phyloP scores from a whole-genome alignment of 2,888 invertebrate species.

The Tetranychus piercei region DNA sequence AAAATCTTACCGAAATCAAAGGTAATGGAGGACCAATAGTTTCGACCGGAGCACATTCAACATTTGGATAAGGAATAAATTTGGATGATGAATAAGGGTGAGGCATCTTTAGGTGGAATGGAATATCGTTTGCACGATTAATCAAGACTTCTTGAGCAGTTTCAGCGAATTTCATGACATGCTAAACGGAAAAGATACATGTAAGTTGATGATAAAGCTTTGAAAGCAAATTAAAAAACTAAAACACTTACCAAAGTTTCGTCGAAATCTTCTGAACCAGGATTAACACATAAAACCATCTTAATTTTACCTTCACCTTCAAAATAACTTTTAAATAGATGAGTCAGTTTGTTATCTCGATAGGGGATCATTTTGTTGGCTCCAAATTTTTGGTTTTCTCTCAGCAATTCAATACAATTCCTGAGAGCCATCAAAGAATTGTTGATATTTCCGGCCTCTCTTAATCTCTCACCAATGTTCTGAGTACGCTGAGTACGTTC shows the following conservation, averaged over 20 bases:
- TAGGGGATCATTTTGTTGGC: constrained; percentile 70
- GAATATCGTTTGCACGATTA: constrained; percentile 10
- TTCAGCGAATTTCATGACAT: constrained; percentile 64
- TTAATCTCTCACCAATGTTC: constrained; percentile 53
- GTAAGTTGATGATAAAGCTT: neutral
- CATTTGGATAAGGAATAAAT: neutral
- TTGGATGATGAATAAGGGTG: neutral
- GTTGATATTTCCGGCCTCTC: constrained; percentile 70
- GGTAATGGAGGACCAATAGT: constrained; percentile 4
- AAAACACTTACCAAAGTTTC: constrained; percentile 55
- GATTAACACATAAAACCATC: constrained; percentile 94
- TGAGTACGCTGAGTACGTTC: constrained; percentile 80
- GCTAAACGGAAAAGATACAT: constrained; percentile 13
- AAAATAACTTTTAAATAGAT: constrained; percentile 89
- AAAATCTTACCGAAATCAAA: neutral
- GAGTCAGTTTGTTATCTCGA: constrained; percentile 78
- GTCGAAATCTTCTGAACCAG: constrained; percentile 73
- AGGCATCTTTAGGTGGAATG: neutral
- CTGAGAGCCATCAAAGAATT: constrained; percentile 84
- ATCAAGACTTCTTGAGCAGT: constrained; percentile 66
- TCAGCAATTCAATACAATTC: constrained; percentile 67
- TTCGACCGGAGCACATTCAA: neutral
- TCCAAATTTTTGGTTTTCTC: constrained; percentile 61
- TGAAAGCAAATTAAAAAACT: neutral
- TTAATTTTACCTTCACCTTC: constrained; percentile 87